A percentile compares a stretch with the other conserved stretches of the same genome.
phyloP scores from a whole-genome alignment of 2,113 vertebrate species.

The Lanius ludovicianus region DNA sequence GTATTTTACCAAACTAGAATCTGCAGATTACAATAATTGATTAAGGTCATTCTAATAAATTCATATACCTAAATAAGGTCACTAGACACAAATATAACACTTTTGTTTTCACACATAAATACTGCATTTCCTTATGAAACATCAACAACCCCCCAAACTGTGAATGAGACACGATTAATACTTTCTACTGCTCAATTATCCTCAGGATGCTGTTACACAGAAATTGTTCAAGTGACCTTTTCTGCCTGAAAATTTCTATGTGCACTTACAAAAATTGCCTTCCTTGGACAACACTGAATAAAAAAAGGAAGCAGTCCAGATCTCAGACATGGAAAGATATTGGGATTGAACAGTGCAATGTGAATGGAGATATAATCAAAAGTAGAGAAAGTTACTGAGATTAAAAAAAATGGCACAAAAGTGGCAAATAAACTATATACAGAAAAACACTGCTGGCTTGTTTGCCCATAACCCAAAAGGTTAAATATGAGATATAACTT shows the following conservation, averaged over 20 bases:
- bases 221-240: neutral
- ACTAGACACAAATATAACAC: neutral
- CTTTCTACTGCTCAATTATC: neutral
- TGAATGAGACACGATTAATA: neutral
- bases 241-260: neutral
- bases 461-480: neutral
- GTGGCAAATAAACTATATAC: neutral
- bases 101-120: neutral
- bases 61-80: neutral
- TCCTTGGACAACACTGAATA: neutral
- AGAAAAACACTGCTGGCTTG: neutral
- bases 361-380: neutral
- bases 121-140: neutral
- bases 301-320: neutral
- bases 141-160: neutral
- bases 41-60: neutral
- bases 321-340: neutral
- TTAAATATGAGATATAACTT: neutral
- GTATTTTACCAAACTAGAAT: neutral
- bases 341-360: neutral
- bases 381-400: neutral
- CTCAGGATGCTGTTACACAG: neutral
- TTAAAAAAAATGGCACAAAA: accelerated
- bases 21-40: neutral
- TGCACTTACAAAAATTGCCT: neutral